These are phyloP conservation scores for Eulemur rufifrons DNA, from an alignment of 2,113 vertebrate genomes.

Conservation along the genomic window DNA sequence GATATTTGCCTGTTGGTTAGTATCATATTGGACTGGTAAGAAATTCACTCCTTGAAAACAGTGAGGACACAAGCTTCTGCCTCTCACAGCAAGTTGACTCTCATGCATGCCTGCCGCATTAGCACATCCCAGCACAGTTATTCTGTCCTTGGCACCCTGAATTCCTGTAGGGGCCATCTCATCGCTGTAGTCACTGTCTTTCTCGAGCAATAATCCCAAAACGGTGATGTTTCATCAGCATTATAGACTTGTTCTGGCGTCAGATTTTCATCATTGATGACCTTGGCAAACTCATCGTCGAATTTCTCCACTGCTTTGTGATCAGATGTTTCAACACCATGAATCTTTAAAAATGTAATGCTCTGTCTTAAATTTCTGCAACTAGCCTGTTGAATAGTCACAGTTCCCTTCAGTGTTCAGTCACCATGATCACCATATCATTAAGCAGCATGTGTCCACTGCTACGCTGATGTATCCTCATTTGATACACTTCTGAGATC, in stretches of 20 bases:
- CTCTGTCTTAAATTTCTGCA: background rate
- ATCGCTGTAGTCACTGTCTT: background rate
- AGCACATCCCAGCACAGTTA: background rate
- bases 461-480: background rate
- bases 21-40: background rate
- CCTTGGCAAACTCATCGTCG: background rate
- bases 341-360: background rate
- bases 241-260: background rate
- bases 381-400: background rate
- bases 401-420: background rate
- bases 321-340: background rate
- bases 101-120: background rate
- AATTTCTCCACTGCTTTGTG: background rate
- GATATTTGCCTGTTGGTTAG: background rate
- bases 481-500: background rate
- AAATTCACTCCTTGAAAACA: background rate
- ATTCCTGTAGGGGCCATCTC: background rate
- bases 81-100: background rate
- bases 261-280: background rate
- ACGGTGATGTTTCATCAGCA: background rate
- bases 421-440: background rate
- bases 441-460: background rate
- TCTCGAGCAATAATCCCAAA: background rate
- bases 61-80: background rate
- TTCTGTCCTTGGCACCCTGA: background rate